Conservation (phyloP, 2,113 vertebrate genomes). For the Lota lota region DNA sequence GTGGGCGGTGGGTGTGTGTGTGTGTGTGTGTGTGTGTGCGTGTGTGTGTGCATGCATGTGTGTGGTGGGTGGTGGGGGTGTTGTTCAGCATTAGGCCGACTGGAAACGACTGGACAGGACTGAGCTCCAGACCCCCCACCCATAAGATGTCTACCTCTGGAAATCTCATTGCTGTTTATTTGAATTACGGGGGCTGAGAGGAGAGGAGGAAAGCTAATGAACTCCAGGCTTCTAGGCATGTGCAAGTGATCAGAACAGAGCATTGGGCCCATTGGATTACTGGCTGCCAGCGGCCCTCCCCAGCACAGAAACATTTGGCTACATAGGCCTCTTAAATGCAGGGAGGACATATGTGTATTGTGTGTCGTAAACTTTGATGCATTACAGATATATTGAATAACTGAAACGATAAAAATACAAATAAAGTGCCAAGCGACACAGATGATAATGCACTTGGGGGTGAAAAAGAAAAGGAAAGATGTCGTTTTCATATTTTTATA, state of each 20-base stretch:
- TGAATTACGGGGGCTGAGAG: constrained; percentile 76
- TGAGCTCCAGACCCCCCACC: constrained; percentile 65
- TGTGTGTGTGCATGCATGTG: neutral
- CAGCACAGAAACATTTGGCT: constrained; percentile 44
- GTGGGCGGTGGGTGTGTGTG: too few species aligned
- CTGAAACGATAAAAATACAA: constrained; percentile 7
- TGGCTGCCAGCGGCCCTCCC: constrained; percentile 20
- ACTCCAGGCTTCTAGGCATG: constrained; percentile 76
- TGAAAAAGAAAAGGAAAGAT: neutral
- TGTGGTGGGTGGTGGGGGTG: neutral
- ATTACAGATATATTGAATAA: constrained; percentile 27
- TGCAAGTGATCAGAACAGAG: constrained; percentile 72
- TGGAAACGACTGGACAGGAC: constrained; percentile 47
- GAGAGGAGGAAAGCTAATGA: constrained; percentile 75
- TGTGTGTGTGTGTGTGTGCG: too few species aligned
- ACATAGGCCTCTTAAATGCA: constrained; percentile 47
- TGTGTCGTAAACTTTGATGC: constrained; percentile 38
- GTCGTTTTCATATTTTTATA: constrained; percentile 78
- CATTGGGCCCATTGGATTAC: constrained; percentile 64
- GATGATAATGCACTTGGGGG: neutral
- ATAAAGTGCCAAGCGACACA: neutral
- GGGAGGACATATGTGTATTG: constrained; percentile 39
- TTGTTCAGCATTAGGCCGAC: constrained; percentile 40
- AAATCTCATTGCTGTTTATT: constrained; percentile 79
- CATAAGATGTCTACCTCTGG: constrained; percentile 73